Evolutionary conservation across 1,140 invertebrate genomes (phyloP).

Genomic region (Drosophila kurseongensis): DNA sequence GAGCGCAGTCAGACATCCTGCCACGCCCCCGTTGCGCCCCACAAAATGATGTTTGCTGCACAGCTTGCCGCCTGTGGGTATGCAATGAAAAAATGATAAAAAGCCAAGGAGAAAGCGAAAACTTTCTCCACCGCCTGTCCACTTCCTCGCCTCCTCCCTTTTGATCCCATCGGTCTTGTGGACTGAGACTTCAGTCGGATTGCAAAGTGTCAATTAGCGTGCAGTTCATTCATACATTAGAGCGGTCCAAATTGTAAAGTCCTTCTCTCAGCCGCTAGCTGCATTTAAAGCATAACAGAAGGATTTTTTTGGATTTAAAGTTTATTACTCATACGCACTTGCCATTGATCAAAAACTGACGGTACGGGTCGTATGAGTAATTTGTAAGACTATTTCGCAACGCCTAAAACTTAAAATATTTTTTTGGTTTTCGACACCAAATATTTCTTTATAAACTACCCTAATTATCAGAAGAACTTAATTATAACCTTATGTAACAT

Average conservation of each 20-base stretch:
- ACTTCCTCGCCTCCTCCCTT: background rate
- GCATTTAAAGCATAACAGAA: too few relatives aligned
- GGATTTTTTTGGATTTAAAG: too few relatives aligned
- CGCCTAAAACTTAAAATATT: too few relatives aligned
- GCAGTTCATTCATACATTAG: conserved; percentile 13
- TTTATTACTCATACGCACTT: too few relatives aligned
- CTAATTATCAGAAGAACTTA: too few relatives aligned
- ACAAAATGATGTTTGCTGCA: conserved; percentile 39
- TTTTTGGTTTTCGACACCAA: too few relatives aligned
- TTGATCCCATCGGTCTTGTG: conserved; percentile 19
- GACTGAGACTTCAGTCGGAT: conserved; percentile 28
- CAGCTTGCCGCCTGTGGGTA: conserved; percentile 38
- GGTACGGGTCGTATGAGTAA: too few relatives aligned
- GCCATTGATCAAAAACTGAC: too few relatives aligned
- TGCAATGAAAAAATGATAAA: conserved; percentile 16
- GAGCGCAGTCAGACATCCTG: conserved; percentile 41
- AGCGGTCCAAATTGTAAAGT: background rate
- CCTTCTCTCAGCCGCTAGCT: too few relatives aligned
- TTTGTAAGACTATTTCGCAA: too few relatives aligned
- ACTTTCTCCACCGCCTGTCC: conserved; percentile 15
- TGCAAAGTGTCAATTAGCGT: conserved; percentile 60
- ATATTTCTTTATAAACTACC: too few relatives aligned
- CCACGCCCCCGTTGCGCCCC: conserved; percentile 5
- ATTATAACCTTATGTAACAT: too few relatives aligned
- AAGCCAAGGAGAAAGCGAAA: conserved; percentile 31